Evolutionary conservation across 1,140 invertebrate genomes (phyloP).

Genomic region (Bombus terrestris): DNA sequence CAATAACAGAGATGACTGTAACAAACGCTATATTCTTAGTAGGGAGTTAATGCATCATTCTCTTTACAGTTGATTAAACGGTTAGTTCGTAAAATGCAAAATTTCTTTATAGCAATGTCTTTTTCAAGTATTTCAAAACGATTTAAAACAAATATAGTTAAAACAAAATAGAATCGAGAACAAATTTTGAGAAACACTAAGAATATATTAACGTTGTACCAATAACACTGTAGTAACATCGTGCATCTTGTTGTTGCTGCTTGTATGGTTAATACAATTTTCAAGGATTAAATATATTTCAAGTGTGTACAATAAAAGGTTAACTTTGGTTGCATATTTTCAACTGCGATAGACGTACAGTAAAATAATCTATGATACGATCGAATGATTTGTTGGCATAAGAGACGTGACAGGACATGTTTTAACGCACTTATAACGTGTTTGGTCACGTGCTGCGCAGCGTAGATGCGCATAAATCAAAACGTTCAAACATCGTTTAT

Average conservation of each 20-base stretch:
- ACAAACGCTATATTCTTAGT: background rate
- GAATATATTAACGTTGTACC: background rate
- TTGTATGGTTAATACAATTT: background rate
- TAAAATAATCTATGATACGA: background rate
- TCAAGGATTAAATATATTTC: background rate
- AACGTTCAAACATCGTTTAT: background rate
- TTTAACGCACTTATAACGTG: conserved; percentile 2
- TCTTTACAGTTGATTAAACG: background rate
- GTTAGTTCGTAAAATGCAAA: background rate
- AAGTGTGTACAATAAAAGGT: background rate
- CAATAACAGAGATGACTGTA: background rate
- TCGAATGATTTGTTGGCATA: background rate
- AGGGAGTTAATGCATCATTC: background rate
- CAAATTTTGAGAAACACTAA: background rate
- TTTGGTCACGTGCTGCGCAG: conserved; percentile 13
- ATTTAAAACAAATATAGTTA: background rate
- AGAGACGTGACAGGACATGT: background rate
- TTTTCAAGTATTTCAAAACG: background rate
- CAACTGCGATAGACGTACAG: background rate
- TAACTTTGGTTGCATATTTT: background rate
- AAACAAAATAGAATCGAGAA: background rate
- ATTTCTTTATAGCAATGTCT: background rate
- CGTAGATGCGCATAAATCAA: background rate
- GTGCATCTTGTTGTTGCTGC: background rate
- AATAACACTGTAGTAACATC: background rate